Percentiles rank a stretch among this genome's conserved stretches.
These are phyloP conservation scores for Hypselothyrea guttata DNA, from an alignment of 2,888 invertebrate species.

Conservation along the genomic window DNA sequence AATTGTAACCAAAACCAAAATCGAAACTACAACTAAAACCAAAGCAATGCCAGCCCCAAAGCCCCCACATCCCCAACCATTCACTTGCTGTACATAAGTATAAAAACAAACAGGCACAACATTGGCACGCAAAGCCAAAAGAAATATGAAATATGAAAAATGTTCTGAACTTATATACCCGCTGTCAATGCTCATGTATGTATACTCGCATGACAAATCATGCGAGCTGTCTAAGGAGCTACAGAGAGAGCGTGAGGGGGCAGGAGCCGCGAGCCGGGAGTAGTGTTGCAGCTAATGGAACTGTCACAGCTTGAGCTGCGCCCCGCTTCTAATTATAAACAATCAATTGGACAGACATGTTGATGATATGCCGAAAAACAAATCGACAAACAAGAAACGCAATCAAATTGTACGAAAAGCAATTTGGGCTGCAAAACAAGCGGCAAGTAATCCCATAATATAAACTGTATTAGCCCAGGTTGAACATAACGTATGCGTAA, in stretches of 20 bases:
- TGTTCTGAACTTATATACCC: slow-evolving; percentile 8
- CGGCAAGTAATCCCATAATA: slow-evolving; percentile 3
- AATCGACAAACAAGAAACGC: slow-evolving; percentile 9
- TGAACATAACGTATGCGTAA: too few species aligned
- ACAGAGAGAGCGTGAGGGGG: background rate
- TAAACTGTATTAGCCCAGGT: too few species aligned
- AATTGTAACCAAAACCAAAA: slow-evolving; percentile 15
- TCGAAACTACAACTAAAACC: slow-evolving; percentile 20
- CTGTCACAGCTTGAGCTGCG: slow-evolving; percentile 9
- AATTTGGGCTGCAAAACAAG: background rate
- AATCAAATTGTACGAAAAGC: background rate
- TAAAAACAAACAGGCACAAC: slow-evolving; percentile 10
- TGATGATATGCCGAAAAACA: slow-evolving; percentile 14
- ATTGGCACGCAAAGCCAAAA: slow-evolving; percentile 13
- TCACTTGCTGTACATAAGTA: slow-evolving; percentile 1
- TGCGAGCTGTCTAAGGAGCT: slow-evolving; percentile 45
- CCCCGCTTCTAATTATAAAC: slow-evolving; percentile 47
- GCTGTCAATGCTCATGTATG: slow-evolving; percentile 31
- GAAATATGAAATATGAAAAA: slow-evolving; percentile 13
- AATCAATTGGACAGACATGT: slow-evolving; percentile 30
- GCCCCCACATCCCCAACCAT: too few species aligned
- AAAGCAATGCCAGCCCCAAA: slow-evolving; percentile 22
- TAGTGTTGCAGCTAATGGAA: slow-evolving; percentile 9
- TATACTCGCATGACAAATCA: slow-evolving; percentile 65
- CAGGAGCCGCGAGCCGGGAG: background rate